phyloP scores from a whole-genome alignment of 1,140 invertebrate genomes.

The Plutomurus gul region DNA sequence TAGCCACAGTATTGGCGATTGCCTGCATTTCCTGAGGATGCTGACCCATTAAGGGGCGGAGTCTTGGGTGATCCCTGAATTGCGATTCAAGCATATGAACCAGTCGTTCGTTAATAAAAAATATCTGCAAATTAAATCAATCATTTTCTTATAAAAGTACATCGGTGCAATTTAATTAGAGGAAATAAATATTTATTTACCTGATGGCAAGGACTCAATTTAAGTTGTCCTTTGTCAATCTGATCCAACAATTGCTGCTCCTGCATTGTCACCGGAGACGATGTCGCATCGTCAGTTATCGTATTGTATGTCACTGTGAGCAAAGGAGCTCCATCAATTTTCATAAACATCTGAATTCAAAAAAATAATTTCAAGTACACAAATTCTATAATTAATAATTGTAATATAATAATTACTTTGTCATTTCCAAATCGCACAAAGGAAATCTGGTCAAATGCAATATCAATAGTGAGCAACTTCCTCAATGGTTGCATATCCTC shows the following conservation, averaged over 20 bases:
- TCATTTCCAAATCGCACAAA: constrained; percentile 40
- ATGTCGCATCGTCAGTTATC: neutral
- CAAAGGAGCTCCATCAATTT: constrained; percentile 40
- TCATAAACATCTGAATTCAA: constrained; percentile 28
- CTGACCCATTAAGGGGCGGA: neutral
- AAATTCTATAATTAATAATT: too few species aligned
- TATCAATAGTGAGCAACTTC: constrained; percentile 39
- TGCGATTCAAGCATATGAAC: constrained; percentile 38
- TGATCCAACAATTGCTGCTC: constrained; percentile 42
- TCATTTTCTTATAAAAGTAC: neutral
- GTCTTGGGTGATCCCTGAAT: constrained; percentile 40
- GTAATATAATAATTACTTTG: constrained; percentile 6
- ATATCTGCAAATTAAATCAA: constrained; percentile 25
- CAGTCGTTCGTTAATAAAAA: constrained; percentile 45
- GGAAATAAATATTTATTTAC: constrained; percentile 22
- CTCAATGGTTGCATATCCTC: neutral
- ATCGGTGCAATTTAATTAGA: neutral
- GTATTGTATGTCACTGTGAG: constrained; percentile 24
- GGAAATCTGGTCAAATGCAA: constrained; percentile 47
- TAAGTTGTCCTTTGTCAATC: constrained; percentile 44
- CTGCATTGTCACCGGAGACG: neutral
- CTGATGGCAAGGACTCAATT: constrained; percentile 39
- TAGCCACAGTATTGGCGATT: too few species aligned
- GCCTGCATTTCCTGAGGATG: too few species aligned
- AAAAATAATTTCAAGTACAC: too few species aligned